Percentiles rank a stretch among this genome's conserved stretches.
Evolutionary conservation across 2,797 vertebrate genomes (phyloP).

Genomic region (Picus viridis): DNA sequence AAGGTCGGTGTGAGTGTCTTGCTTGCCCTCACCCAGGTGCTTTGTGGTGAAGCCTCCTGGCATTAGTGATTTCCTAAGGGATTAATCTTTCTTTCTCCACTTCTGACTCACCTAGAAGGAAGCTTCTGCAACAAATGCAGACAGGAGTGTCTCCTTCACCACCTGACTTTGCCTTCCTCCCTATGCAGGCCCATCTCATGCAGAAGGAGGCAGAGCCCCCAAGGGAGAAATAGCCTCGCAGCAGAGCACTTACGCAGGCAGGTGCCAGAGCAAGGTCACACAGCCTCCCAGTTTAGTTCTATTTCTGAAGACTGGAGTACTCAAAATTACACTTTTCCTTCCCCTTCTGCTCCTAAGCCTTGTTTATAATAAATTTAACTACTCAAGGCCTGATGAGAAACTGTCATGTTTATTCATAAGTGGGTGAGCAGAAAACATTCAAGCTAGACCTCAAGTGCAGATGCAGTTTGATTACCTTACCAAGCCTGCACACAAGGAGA

Average conservation of each 20-base stretch:
- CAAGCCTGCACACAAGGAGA: background rate
- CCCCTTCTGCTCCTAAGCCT: slow-evolving; percentile 22
- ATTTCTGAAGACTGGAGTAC: slow-evolving; percentile 53
- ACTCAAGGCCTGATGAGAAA: slow-evolving; percentile 2
- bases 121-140: slow-evolving; percentile 4
- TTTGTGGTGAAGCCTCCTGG: background rate
- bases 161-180: slow-evolving; percentile 29
- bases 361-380: slow-evolving; percentile 12
- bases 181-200: slow-evolving; percentile 2
- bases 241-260: background rate
- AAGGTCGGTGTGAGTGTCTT: background rate
- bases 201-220: slow-evolving; percentile 32
- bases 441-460: background rate
- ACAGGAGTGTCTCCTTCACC: background rate
- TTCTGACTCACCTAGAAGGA: slow-evolving; percentile 41
- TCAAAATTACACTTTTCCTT: slow-evolving; percentile 39
- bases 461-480: background rate
- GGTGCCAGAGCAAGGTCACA: slow-evolving; percentile 26
- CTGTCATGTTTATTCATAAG: slow-evolving; percentile 40
- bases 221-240: slow-evolving; percentile 47
- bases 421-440: background rate
- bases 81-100: background rate
- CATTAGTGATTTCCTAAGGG: background rate
- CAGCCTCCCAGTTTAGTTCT: slow-evolving; percentile 49
- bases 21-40: background rate